Base-by-base conservation (phyloP, 2,888 invertebrate species). In the Callimorpha dominula region DNA sequence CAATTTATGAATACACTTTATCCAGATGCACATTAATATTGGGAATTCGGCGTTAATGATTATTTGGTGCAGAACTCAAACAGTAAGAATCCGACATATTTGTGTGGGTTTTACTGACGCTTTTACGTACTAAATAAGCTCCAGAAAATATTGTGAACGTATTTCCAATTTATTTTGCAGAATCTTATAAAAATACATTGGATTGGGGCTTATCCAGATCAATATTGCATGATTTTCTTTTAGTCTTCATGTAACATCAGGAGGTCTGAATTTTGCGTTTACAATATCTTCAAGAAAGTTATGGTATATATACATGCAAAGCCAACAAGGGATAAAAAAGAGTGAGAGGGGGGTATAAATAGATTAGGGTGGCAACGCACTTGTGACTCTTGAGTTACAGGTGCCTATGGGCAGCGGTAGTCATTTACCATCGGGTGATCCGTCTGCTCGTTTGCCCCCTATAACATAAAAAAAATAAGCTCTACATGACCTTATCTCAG, bases 91-190 rank as follows among this genome's bases (percentile, higher is more conserved):
- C 14, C 40, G 40, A n/a, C 12, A 57, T 54, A 54, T 49, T 46
- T 65, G 65, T 57, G 43, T 43, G 54, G 62, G 31, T 64, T 65
- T 42, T 57, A 65, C n/a, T 54, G 52, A 11, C 31, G 52, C 42
- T 54, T 31, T 63, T 52, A 50, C 65, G 14, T 65, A 15, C 20
- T 66, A 69, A 76, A 71, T 65, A 54, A 79, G 67, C 12, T 11
- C 65, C 17, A 42, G 43, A 62, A 67, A 67, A n/a, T 2, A 17
- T 54, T n/a, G 52, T 14, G n/a, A 67, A n/a, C 52, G 31, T 31
- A 31, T 31, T 31, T 31, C 31, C 4, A 52, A 12, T 67, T 67
- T n/a, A 67, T 67, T 54, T 42, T 52, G 65, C 65, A 65, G 12
- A 57, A 31, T 31, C 31, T 31, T 31, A 31, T 31, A 31, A 31